Percentiles rank a stretch among this genome's conserved stretches.
Evolutionary conservation across 2,113 vertebrate genomes (phyloP).

Genomic region (Microcebus griseorufus): DNA sequence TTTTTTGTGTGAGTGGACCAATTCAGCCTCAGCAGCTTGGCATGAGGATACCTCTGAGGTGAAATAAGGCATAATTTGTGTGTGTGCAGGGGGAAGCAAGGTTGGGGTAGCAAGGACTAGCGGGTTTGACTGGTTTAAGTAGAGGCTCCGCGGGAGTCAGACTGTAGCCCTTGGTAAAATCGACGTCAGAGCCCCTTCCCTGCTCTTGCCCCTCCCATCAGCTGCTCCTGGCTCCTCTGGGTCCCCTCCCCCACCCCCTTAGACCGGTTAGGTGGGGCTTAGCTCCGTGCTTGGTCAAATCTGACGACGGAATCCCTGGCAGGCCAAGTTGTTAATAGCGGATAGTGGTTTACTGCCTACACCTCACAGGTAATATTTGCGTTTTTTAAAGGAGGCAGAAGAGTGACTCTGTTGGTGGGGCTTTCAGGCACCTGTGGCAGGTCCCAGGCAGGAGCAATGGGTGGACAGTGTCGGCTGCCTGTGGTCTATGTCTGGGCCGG

Average conservation of each 20-base stretch:
- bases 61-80: conserved; percentile 33
- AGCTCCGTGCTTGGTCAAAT: not conserved
- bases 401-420: conserved; percentile 1
- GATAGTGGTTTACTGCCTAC: not conserved
- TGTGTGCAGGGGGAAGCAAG: not conserved
- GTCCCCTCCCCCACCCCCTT: conserved; percentile 7
- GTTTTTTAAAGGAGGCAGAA: conserved; percentile 51
- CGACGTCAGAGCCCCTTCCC: conserved; percentile 54
- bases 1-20: not conserved
- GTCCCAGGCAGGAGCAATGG: not conserved
- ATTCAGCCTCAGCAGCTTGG: conserved; percentile 48
- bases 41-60: conserved; percentile 31
- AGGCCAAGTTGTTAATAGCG: conserved; percentile 54
- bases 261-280: conserved; percentile 14
- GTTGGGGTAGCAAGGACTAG: not conserved
- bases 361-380: conserved; percentile 54
- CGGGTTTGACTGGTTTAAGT: conserved; percentile 39
- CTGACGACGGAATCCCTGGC: conserved; percentile 24
- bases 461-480: not conserved
- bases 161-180: conserved; percentile 55
- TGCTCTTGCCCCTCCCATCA: not conserved
- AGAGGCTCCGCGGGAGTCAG: not conserved
- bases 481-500: not conserved
- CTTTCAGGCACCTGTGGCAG: conserved; percentile 62
- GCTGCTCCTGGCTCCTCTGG: not conserved